Conservation (phyloP, 2,113 vertebrate genomes). For the Hiodon tergisus region DNA sequence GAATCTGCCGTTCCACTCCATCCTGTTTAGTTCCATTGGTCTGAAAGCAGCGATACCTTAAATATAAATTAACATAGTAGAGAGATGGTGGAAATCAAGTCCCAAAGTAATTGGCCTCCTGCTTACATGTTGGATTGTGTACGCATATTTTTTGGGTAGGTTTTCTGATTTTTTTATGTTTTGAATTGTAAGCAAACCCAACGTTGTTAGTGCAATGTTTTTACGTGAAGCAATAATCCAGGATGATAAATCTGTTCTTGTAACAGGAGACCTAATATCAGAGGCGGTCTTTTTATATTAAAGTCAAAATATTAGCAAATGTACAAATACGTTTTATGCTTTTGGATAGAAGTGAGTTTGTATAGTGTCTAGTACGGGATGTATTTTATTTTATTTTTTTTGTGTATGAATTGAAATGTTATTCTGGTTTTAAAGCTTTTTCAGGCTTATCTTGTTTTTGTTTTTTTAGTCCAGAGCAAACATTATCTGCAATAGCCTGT, state of each 20-base stretch:
- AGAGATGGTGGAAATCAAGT: conserved; percentile 14
- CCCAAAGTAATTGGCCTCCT: conserved; percentile 47
- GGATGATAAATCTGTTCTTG: conserved; percentile 59
- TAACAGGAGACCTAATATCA: conserved; percentile 62
- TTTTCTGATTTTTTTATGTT: neutral
- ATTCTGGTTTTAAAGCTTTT: conserved; percentile 24
- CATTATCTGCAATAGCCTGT: too few species aligned
- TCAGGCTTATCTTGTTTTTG: conserved; percentile 1
- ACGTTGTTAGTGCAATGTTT: conserved; percentile 39
- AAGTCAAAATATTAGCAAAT: conserved; percentile 58
- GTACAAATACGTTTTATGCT: conserved; percentile 84
- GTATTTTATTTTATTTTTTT: conserved; percentile 52
- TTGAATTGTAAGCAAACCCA: neutral
- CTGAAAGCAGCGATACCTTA: conserved; percentile 67
- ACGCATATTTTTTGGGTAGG: conserved; percentile 14
- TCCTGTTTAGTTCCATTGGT: conserved; percentile 40
- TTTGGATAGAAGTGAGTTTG: conserved; percentile 75
- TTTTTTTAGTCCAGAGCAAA: conserved; percentile 10
- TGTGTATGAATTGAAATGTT: conserved; percentile 49
- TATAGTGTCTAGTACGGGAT: conserved; percentile 73
- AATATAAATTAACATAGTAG: conserved; percentile 28
- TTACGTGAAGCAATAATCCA: conserved; percentile 74
- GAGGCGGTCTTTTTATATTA: conserved; percentile 62
- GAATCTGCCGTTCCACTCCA: neutral
- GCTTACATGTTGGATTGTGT: conserved; percentile 60